Conservation (phyloP, 2,113 vertebrate genomes). For the Archocentrus centrarchus region DNA sequence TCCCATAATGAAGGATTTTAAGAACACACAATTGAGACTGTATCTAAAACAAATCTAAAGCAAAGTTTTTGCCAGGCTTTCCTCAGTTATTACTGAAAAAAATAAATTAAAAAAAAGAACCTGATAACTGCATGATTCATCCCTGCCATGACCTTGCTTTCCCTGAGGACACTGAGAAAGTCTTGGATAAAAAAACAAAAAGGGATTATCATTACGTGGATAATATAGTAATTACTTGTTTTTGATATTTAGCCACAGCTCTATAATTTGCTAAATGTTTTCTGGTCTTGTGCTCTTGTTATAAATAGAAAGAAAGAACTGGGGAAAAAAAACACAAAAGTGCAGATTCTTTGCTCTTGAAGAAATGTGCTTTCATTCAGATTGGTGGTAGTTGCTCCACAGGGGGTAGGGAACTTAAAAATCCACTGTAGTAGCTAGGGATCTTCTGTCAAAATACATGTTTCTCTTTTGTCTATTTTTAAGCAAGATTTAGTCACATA, state of each 20-base stretch:
- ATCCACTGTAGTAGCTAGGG: background rate
- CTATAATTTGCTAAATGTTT: background rate
- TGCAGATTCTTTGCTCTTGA: slow-evolving; percentile 11
- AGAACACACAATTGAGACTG: background rate
- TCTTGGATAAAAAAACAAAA: background rate
- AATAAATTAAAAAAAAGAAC: background rate
- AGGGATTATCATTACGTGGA: background rate
- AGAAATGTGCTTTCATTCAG: slow-evolving; percentile 31
- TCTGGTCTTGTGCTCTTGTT: background rate
- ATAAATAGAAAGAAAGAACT: background rate
- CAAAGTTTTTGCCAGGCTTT: background rate
- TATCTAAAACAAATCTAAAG: background rate
- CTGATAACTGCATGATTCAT: background rate
- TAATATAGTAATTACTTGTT: background rate
- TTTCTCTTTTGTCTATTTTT: slow-evolving; percentile 33
- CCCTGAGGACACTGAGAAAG: background rate
- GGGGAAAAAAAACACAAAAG: background rate
- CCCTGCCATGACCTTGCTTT: background rate
- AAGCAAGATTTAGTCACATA: slow-evolving; percentile 20
- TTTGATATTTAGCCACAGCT: background rate
- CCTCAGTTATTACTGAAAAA: background rate
- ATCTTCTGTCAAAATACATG: slow-evolving; percentile 27
- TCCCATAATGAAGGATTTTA: background rate
- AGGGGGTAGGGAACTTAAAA: background rate
- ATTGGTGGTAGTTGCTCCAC: slow-evolving; percentile 9